Conservation (phyloP, 92 coral and sea anemone genomes). For the Epizoanthus ramosus region DNA sequence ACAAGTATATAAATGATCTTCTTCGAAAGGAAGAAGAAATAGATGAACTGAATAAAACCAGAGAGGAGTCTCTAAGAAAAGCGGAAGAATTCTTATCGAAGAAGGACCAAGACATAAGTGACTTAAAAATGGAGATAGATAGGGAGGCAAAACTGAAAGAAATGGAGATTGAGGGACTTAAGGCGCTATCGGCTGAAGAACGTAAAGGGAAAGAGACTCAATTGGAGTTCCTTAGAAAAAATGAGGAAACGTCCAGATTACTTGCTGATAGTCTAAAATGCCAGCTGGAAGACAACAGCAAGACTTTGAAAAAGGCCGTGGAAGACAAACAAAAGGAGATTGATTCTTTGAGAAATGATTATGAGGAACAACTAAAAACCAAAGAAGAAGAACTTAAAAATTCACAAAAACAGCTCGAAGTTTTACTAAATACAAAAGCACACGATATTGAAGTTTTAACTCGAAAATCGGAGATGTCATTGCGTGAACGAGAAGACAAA, state of each 20-base stretch:
- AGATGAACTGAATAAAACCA: constrained; percentile 37
- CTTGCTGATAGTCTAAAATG: constrained; percentile 42
- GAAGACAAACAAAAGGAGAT: constrained; percentile 51
- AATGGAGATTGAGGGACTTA: constrained; percentile 35
- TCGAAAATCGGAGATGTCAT: neutral
- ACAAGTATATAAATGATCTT: neutral
- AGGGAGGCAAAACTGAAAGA: constrained; percentile 31
- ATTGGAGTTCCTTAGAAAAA: constrained; percentile 23
- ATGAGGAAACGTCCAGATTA: constrained; percentile 18
- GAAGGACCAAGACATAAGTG: constrained; percentile 32
- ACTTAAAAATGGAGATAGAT: constrained; percentile 26
- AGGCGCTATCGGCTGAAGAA: constrained; percentile 24
- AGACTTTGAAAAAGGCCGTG: constrained; percentile 38
- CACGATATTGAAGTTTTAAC: neutral
- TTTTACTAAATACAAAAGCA: neutral
- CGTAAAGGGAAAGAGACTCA: constrained; percentile 29
- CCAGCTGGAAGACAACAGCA: constrained; percentile 57
- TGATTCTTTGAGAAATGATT: constrained; percentile 16
- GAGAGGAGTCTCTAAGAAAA: constrained; percentile 36
- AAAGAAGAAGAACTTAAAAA: constrained; percentile 7
- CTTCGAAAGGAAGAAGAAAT: constrained; percentile 45
- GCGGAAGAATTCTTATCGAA: constrained; percentile 29
- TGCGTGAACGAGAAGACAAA: constrained; percentile 16
- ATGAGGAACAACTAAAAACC: neutral
- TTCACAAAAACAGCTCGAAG: constrained; percentile 17